Percentiles rank a stretch among this genome's conserved stretches.
Evolutionary conservation across 2,113 vertebrate genomes (phyloP).

Genomic region (Bagarius yarrelli): DNA sequence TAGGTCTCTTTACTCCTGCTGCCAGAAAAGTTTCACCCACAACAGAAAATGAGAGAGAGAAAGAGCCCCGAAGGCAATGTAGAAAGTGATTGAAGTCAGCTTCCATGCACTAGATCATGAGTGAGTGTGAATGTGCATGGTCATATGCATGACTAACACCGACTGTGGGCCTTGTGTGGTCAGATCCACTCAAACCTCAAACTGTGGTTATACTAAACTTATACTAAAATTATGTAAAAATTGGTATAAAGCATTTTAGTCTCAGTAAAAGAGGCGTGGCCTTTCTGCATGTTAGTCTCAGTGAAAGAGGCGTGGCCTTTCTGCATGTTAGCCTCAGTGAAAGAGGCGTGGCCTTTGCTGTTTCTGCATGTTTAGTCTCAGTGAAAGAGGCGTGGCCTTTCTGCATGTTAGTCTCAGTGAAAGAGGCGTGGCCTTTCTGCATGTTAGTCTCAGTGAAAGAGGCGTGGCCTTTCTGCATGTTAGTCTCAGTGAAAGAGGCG

Average conservation of each 20-base stretch:
- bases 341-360: neutral
- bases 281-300: no score
- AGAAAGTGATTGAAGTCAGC: slow-evolving; percentile 26
- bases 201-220: no score
- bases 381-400: no score
- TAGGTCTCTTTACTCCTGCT: slow-evolving; percentile 73
- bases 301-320: no score
- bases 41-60: slow-evolving; percentile 14
- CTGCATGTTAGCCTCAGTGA: no score
- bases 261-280: no score
- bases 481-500: neutral
- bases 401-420: neutral
- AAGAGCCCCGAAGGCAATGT: neutral
- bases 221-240: no score
- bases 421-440: no score
- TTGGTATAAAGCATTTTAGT: no score
- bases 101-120: slow-evolving; percentile 47
- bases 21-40: slow-evolving; percentile 39
- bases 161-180: neutral
- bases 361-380: neutral
- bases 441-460: neutral
- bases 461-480: neutral
- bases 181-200: neutral
- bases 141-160: slow-evolving; percentile 27
- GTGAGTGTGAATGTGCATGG: slow-evolving; percentile 51